Percentiles rank a stretch among this genome's conserved stretches.
Evolutionary conservation across 2,113 vertebrate species (phyloP).

Genomic region (Colaptes auratus): DNA sequence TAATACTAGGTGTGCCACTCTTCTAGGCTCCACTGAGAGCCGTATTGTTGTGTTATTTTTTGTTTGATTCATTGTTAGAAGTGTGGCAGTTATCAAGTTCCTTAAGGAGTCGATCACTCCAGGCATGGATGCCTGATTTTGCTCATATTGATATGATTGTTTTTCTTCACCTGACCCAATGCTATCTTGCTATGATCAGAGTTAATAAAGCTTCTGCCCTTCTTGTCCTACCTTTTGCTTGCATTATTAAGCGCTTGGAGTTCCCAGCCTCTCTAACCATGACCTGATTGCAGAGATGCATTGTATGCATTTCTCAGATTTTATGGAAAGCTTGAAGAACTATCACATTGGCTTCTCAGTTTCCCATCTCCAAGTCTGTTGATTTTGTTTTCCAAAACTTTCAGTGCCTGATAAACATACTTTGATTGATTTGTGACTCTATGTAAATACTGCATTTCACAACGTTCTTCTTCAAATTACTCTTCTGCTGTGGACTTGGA

Average conservation of each 20-base stretch:
- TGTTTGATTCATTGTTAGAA: background rate
- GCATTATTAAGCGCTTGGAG: background rate
- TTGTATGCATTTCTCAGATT: background rate
- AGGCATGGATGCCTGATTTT: background rate
- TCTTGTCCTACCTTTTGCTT: background rate
- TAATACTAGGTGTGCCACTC: background rate
- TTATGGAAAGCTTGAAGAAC: background rate
- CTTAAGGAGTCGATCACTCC: background rate
- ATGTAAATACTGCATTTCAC: background rate
- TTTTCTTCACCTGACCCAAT: background rate
- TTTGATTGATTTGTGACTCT: background rate
- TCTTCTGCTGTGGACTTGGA: background rate
- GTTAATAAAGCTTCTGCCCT: background rate
- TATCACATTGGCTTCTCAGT: background rate
- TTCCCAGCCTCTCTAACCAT: background rate
- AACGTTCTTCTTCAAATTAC: background rate
- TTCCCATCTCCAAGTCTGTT: background rate
- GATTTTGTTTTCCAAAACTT: background rate
- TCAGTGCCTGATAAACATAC: background rate
- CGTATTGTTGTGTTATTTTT: background rate
- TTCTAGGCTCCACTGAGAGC: background rate
- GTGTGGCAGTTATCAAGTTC: background rate
- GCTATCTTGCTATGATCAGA: background rate
- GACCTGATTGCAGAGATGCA: background rate
- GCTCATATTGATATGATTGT: background rate